A percentile compares a stretch with the other conserved stretches of the same genome.
phyloP scores from a whole-genome alignment of 2,113 vertebrate species.

The Tetrao urogallus region DNA sequence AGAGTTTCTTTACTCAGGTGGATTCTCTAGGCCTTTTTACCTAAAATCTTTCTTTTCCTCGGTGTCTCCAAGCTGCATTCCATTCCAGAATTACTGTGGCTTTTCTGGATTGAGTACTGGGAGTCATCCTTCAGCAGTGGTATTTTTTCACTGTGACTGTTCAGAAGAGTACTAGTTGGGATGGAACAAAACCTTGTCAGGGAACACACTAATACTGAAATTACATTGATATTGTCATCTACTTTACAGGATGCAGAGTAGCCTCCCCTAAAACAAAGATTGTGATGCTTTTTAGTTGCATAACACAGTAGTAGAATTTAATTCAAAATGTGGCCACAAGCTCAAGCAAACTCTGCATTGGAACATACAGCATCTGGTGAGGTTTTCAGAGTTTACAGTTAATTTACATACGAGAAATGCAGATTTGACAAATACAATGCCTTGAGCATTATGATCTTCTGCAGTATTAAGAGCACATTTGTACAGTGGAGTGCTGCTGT shows the following conservation, averaged over 20 bases:
- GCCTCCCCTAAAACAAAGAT: not conserved
- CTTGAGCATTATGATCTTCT: not conserved
- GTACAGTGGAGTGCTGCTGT: accelerated
- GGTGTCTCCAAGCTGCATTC: not conserved
- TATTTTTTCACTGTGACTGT: not conserved
- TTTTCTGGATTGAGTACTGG: not conserved
- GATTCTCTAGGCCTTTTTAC: not conserved
- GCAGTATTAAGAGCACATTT: not conserved
- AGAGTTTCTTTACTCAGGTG: not conserved
- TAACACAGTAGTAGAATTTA: not conserved
- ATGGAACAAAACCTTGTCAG: not conserved
- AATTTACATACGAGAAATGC: not conserved
- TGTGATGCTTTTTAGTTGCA: not conserved
- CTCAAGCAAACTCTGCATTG: not conserved
- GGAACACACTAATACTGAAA: not conserved
- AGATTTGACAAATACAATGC: not conserved
- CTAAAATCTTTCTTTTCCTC: not conserved
- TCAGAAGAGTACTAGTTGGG: not conserved
- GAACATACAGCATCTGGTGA: not conserved
- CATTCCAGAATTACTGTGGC: not conserved
- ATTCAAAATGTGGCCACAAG: not conserved
- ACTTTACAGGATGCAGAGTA: not conserved
- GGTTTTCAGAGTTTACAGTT: not conserved
- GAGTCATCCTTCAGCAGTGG: not conserved
- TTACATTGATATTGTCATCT: not conserved